Conservation (phyloP, 2,113 vertebrate genomes). For the Trichomycterus rosablanca region DNA sequence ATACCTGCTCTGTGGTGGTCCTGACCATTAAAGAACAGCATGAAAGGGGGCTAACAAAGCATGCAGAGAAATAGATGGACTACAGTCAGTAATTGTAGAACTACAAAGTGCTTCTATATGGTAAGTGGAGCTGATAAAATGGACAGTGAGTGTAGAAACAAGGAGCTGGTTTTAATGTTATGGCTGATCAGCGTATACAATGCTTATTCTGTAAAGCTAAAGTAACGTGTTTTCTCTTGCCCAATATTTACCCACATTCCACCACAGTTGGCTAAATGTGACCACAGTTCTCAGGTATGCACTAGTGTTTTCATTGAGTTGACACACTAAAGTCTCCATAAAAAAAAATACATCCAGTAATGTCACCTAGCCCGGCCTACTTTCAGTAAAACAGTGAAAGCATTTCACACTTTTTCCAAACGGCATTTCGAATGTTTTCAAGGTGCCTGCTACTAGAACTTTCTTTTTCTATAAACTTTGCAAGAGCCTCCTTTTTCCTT, state of each 20-base stretch:
- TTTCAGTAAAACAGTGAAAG: conserved; percentile 3
- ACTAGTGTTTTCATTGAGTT: not conserved
- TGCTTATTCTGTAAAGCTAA: not conserved
- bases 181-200: too few species aligned
- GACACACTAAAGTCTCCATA: conserved; percentile 11
- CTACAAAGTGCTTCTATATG: too few species aligned
- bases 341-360: not conserved
- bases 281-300: conserved; percentile 14
- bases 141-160: not conserved
- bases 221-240: conserved; percentile 22
- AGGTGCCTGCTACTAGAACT: not conserved
- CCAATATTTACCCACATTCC: conserved; percentile 16
- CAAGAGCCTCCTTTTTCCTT: not conserved
- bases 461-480: conserved; percentile 5
- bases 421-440: not conserved
- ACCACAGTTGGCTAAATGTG: not conserved
- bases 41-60: too few species aligned
- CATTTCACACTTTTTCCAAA: not conserved
- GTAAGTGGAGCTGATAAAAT: too few species aligned
- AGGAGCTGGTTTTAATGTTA: too few species aligned
- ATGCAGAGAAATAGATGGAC: too few species aligned
- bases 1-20: too few species aligned
- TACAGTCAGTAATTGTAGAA: too few species aligned
- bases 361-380: not conserved
- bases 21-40: too few species aligned